Percentiles rank a stretch among this genome's conserved stretches.
Conservation (phyloP, 2,113 vertebrate species). For the Tursiops truncatus region DNA sequence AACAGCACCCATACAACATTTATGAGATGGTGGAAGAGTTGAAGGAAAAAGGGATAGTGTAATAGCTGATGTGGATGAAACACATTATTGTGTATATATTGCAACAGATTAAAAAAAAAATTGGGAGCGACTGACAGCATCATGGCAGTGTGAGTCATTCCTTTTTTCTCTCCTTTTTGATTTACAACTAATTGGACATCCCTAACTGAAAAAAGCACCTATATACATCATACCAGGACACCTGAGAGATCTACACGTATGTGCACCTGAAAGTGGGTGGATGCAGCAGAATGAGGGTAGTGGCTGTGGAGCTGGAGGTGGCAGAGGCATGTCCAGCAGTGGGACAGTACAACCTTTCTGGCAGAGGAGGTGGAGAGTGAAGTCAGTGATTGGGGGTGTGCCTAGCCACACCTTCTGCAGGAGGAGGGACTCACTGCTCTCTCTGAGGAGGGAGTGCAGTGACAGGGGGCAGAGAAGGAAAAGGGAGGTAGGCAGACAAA, state of each 20-base stretch:
- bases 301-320: no score
- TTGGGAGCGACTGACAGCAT: neutral
- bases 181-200: neutral
- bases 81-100: neutral
- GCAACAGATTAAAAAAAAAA: neutral
- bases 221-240: neutral
- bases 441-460: neutral
- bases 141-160: neutral
- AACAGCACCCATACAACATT: neutral
- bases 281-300: neutral
- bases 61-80: neutral
- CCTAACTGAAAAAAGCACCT: neutral
- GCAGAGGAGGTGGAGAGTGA: fast-evolving
- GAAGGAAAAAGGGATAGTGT: neutral
- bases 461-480: neutral
- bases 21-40: neutral
- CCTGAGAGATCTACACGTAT: neutral
- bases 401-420: neutral
- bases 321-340: fast-evolving
- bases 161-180: neutral
- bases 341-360: neutral
- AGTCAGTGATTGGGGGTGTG: no score
- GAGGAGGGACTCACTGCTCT: neutral
- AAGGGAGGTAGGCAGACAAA: neutral
- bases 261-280: neutral